Evolutionary conservation across 2,888 invertebrate species (phyloP).

Genomic region (Chrysina gloriosa): DNA sequence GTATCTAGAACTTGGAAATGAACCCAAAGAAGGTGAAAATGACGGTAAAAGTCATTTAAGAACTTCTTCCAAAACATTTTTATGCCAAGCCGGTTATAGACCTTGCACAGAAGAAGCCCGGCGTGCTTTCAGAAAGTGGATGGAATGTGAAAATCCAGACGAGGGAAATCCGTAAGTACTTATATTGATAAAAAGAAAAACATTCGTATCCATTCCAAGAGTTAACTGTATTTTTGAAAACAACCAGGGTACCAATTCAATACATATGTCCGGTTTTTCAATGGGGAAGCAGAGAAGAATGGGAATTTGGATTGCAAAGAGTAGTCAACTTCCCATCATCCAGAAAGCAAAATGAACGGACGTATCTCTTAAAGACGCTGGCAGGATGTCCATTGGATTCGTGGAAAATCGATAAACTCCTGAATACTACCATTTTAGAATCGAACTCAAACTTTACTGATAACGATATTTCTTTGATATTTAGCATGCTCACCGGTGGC

Average conservation of each 20-base stretch:
- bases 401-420: constrained; percentile 73
- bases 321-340: constrained; percentile 80
- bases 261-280: constrained; percentile 85
- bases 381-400: constrained; percentile 83
- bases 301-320: constrained; percentile 84
- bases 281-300: constrained; percentile 83
- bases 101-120: constrained; percentile 83
- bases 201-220: background rate
- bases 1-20: constrained; percentile 75
- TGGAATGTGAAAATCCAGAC: constrained; percentile 78
- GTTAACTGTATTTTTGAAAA: background rate
- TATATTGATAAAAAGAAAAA: background rate
- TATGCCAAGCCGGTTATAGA: constrained; percentile 80
- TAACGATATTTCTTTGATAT: constrained; percentile 79
- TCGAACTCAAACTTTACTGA: constrained; percentile 80
- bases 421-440: constrained; percentile 78
- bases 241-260: constrained; percentile 76
- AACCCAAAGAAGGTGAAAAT: constrained; percentile 70
- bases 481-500: constrained; percentile 79
- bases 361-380: constrained; percentile 80
- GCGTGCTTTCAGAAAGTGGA: constrained; percentile 79
- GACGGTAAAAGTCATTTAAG: constrained; percentile 77
- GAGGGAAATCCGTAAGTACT: constrained; percentile 81
- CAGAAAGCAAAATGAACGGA: constrained; percentile 79
- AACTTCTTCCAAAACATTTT: constrained; percentile 75